Percentiles rank a stretch among this genome's conserved stretches.
Conservation (phyloP, 2,888 invertebrate species). For the Crepidodera aurea region DNA sequence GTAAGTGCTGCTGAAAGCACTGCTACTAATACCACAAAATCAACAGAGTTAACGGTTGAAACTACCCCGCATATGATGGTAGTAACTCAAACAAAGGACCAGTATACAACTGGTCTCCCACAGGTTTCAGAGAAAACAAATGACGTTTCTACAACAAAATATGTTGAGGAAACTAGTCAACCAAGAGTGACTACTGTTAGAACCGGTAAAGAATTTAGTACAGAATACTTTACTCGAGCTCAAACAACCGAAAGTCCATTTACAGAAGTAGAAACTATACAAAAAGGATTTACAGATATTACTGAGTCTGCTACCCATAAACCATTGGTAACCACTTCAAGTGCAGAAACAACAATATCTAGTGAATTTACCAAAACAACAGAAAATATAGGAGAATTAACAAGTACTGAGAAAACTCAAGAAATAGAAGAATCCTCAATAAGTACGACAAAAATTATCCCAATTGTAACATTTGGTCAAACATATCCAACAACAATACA, state of each 20-base stretch:
- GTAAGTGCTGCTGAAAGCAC: conserved; percentile 2
- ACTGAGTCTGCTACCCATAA: background rate
- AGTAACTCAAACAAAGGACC: background rate
- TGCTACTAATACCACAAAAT: background rate
- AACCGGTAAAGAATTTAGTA: conserved; percentile 16
- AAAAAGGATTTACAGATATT: background rate
- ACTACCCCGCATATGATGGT: background rate
- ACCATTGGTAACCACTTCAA: too few species aligned
- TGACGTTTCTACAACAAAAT: too few species aligned
- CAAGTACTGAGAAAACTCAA: background rate
- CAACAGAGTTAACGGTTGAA: background rate
- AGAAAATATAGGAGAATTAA: background rate
- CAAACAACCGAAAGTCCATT: too few species aligned
- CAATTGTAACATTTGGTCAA: background rate
- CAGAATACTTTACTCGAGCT: background rate
- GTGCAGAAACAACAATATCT: background rate
- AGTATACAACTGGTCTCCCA: conserved; percentile 2
- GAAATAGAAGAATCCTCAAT: background rate
- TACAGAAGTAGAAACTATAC: background rate
- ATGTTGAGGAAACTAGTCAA: background rate
- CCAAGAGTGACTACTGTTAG: conserved; percentile 1
- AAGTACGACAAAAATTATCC: background rate
- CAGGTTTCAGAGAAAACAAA: background rate
- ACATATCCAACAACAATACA: background rate
- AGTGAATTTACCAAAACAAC: background rate